Percentiles rank a stretch among this genome's conserved stretches.
Evolutionary conservation across 2,888 invertebrate species (phyloP).

Genomic region (Athalia rosae): DNA sequence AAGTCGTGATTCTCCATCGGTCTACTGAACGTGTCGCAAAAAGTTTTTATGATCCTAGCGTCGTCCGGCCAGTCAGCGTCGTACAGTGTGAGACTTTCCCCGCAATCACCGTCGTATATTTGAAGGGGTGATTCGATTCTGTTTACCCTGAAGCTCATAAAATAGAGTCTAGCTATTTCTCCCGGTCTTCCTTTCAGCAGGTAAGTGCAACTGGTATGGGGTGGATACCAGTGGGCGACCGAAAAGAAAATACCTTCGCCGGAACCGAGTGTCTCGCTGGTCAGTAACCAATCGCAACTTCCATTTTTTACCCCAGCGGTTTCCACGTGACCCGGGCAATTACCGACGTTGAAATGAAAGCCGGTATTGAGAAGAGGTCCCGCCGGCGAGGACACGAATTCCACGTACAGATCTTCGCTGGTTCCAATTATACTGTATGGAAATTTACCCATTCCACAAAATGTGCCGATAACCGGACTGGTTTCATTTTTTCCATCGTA

Average conservation of each 20-base stretch:
- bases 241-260: constrained; percentile 93
- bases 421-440: constrained; percentile 96
- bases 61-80: constrained; percentile 93
- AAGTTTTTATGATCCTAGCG: constrained; percentile 92
- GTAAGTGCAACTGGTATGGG: constrained; percentile 94
- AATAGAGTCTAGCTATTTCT: constrained; percentile 92
- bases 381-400: constrained; percentile 92
- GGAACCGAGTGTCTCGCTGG: constrained; percentile 86
- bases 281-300: constrained; percentile 91
- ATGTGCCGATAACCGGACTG: constrained; percentile 91
- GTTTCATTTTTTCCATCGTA: constrained; percentile 94
- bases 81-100: constrained; percentile 92
- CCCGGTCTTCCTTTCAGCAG: constrained; percentile 90
- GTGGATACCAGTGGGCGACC: constrained; percentile 96
- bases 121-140: constrained; percentile 91
- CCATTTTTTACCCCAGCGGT: constrained; percentile 91
- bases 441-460: constrained; percentile 95
- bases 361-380: constrained; percentile 94
- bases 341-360: constrained; percentile 95
- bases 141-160: constrained; percentile 93
- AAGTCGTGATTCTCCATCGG: constrained; percentile 96
- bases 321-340: constrained; percentile 95
- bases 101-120: constrained; percentile 91
- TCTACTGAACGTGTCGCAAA: constrained; percentile 94
- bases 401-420: constrained; percentile 90